A percentile compares a stretch with the other conserved stretches of the same genome.
These are phyloP conservation scores for Chaetogeoica ovagalla DNA, from an alignment of 2,888 invertebrate species.

Conservation along the genomic window DNA sequence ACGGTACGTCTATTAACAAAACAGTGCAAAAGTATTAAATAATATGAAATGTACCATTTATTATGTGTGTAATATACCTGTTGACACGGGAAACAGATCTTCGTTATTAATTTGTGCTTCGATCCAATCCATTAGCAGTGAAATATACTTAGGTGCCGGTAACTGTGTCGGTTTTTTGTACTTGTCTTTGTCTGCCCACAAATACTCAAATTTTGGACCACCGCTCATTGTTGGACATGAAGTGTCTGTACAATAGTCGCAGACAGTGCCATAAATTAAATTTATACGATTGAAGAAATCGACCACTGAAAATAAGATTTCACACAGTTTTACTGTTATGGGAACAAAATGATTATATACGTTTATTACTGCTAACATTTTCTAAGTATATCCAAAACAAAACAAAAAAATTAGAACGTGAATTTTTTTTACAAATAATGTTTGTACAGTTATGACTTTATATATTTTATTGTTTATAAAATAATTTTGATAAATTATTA, in stretches of 20 bases:
- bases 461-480: too few relatives aligned
- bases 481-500: too few relatives aligned
- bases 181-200: conserved; percentile 84
- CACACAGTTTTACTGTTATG: neutral
- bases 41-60: neutral
- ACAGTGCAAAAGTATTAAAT: neutral
- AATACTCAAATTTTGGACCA: conserved; percentile 84
- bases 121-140: conserved; percentile 87
- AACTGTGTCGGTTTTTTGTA: conserved; percentile 77
- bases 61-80: conserved; percentile 61
- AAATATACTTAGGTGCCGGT: conserved; percentile 82
- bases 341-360: neutral
- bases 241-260: conserved; percentile 79
- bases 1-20: conserved; percentile 72
- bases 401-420: too few relatives aligned
- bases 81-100: conserved; percentile 79
- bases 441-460: too few relatives aligned
- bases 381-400: too few relatives aligned
- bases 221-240: conserved; percentile 90
- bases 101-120: conserved; percentile 89
- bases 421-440: too few relatives aligned
- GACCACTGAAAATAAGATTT: conserved; percentile 69
- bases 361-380: too few relatives aligned
- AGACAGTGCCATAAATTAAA: conserved; percentile 86
- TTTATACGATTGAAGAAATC: conserved; percentile 94